phyloP scores from a whole-genome alignment of 2,797 vertebrate species.

The Coilia nasus region DNA sequence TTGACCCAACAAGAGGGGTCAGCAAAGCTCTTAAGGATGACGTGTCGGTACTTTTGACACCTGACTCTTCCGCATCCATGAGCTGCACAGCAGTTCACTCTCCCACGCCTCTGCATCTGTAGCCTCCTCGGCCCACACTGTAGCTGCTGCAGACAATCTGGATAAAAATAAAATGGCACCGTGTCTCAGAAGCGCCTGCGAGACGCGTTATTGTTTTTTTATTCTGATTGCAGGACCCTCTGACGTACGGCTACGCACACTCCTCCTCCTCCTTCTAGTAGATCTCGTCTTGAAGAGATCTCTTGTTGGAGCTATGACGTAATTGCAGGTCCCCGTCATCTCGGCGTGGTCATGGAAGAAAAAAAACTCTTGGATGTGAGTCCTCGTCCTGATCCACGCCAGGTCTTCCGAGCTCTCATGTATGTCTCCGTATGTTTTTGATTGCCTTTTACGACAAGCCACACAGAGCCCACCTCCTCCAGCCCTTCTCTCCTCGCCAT shows the following conservation, averaged over 20 bases:
- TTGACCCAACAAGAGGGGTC: slow-evolving; percentile 8
- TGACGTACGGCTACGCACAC: background rate
- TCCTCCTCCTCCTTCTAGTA: background rate
- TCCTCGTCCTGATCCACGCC: slow-evolving; percentile 55
- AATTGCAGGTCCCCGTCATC: slow-evolving; percentile 52
- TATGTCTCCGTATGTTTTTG: slow-evolving; percentile 46
- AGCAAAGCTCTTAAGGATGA: background rate
- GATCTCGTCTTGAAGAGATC: slow-evolving; percentile 8
- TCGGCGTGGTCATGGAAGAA: slow-evolving; percentile 1
- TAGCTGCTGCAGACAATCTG: background rate
- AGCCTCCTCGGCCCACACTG: background rate
- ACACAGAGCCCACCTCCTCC: slow-evolving; percentile 37
- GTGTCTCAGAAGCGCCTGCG: background rate
- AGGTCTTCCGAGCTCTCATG: slow-evolving; percentile 42
- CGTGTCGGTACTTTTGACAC: background rate
- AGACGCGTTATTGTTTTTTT: background rate
- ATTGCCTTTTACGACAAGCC: slow-evolving; percentile 38
- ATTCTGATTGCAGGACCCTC: background rate
- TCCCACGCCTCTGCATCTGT: background rate
- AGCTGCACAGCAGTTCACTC: background rate
- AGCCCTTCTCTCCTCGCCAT: slow-evolving; percentile 28
- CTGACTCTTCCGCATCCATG: background rate
- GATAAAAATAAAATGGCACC: background rate
- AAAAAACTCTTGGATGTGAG: slow-evolving; percentile 14
- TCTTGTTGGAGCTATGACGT: slow-evolving; percentile 48